These are phyloP conservation scores for Kradibia gibbosae DNA, from an alignment of 1,140 invertebrate genomes.

Conservation along the genomic window DNA sequence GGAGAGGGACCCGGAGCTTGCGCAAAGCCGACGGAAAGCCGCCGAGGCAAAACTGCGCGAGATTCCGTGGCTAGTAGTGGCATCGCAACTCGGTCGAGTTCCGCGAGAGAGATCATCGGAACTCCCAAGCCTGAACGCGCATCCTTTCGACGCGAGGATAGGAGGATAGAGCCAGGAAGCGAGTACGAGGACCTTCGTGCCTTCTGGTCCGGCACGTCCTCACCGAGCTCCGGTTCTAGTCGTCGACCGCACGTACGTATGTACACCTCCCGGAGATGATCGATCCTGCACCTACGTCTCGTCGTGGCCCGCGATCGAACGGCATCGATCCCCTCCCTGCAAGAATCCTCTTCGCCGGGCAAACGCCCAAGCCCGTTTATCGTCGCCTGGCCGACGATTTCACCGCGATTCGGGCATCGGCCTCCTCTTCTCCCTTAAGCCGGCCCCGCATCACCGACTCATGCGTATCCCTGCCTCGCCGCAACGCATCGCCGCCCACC, in stretches of 20 bases:
- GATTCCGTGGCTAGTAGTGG: neutral
- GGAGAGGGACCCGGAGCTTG: constrained; percentile 16
- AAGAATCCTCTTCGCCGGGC: neutral
- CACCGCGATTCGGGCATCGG: neutral
- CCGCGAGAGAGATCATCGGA: neutral
- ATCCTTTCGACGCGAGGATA: neutral
- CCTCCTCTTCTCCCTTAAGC: neutral
- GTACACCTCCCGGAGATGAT: neutral
- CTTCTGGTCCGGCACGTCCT: neutral
- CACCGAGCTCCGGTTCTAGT: neutral
- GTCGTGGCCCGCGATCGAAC: too few species aligned
- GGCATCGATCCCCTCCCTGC: too few species aligned
- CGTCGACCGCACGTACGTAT: neutral
- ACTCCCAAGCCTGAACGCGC: neutral
- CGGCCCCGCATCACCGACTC: too few species aligned
- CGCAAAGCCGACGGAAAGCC: neutral
- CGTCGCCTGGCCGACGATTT: too few species aligned
- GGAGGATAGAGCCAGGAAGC: neutral
- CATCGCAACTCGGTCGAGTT: neutral
- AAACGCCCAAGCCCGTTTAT: neutral
- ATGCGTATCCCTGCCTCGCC: too few species aligned
- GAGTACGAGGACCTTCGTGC: neutral
- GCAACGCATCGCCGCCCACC: too few species aligned
- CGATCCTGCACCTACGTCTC: too few species aligned
- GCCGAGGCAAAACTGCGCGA: constrained; percentile 7